These are phyloP conservation scores for Otocyon megalotis DNA, from an alignment of 2,113 vertebrate genomes.

Conservation along the genomic window DNA sequence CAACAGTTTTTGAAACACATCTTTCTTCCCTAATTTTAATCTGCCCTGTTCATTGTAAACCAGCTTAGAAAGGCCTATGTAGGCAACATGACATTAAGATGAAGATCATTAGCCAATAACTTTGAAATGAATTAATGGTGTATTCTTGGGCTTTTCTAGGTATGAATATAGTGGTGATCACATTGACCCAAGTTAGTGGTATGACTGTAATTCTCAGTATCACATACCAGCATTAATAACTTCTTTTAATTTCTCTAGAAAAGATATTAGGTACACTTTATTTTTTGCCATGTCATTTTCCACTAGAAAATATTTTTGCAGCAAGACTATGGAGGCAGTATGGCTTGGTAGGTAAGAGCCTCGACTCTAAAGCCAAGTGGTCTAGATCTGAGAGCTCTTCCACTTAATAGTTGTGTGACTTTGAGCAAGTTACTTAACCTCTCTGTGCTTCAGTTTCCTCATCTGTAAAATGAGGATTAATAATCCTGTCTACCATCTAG, in stretches of 20 bases:
- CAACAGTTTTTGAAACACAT: neutral
- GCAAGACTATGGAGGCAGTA: neutral
- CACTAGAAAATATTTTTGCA: neutral
- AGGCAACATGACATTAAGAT: conserved; percentile 41
- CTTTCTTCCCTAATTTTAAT: conserved; percentile 28
- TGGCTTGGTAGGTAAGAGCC: neutral
- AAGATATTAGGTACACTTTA: neutral
- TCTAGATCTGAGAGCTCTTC: neutral
- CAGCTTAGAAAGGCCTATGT: neutral
- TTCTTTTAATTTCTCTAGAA: neutral
- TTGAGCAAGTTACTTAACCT: neutral
- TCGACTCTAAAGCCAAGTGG: neutral
- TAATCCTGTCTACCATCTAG: neutral
- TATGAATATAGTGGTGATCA: conserved; percentile 41
- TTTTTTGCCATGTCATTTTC: conserved; percentile 18
- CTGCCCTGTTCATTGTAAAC: conserved; percentile 20
- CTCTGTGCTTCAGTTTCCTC: conserved; percentile 17
- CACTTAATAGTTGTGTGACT: neutral
- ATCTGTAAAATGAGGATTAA: neutral
- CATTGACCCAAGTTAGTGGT: neutral
- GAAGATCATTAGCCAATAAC: neutral
- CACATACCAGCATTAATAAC: neutral
- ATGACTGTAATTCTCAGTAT: conserved; percentile 2
- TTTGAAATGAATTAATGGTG: conserved; percentile 31
- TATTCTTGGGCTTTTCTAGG: neutral